Percentiles rank a stretch among this genome's conserved stretches.
These are phyloP conservation scores for Bothrops jararaca DNA, from an alignment of 2,113 vertebrate genomes.

Conservation along the genomic window DNA sequence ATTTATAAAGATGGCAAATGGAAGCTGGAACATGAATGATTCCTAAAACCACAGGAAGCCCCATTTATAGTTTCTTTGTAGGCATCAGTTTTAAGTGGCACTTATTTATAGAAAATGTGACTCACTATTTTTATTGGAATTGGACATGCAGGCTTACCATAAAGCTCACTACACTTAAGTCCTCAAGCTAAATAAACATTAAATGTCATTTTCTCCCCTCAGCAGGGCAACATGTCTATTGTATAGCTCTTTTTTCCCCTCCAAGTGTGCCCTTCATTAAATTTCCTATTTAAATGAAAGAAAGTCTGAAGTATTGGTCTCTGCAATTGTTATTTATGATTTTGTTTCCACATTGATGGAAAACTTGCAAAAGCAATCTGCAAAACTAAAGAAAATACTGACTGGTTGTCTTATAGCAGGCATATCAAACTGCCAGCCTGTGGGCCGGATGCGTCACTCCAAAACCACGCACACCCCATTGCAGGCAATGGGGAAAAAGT, in stretches of 20 bases:
- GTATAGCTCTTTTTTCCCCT: neutral
- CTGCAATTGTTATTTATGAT: neutral
- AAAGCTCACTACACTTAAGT: slow-evolving; percentile 26
- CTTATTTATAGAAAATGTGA: slow-evolving; percentile 37
- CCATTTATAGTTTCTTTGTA: slow-evolving; percentile 25
- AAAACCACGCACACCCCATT: no score
- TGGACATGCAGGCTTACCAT: slow-evolving; percentile 14
- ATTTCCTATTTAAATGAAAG: slow-evolving; percentile 28
- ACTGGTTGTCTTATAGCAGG: neutral
- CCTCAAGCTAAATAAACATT: slow-evolving; percentile 22
- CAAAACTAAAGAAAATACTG: neutral
- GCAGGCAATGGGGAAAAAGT: no score
- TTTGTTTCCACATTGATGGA: neutral
- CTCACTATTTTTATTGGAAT: slow-evolving; percentile 25
- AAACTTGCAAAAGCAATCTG: neutral
- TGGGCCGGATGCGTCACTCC: no score
- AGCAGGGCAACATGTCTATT: slow-evolving; percentile 17
- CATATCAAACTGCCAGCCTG: no score
- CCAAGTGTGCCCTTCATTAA: neutral
- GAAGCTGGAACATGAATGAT: slow-evolving; percentile 24
- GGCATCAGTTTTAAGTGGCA: slow-evolving; percentile 29
- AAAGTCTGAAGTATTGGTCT: slow-evolving; percentile 23
- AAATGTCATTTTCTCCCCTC: slow-evolving; percentile 23
- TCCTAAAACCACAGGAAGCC: slow-evolving; percentile 32
- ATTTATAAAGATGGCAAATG: slow-evolving; percentile 21